phyloP scores from a whole-genome alignment of 1,140 invertebrate genomes.

The Gryllus bimaculatus region DNA sequence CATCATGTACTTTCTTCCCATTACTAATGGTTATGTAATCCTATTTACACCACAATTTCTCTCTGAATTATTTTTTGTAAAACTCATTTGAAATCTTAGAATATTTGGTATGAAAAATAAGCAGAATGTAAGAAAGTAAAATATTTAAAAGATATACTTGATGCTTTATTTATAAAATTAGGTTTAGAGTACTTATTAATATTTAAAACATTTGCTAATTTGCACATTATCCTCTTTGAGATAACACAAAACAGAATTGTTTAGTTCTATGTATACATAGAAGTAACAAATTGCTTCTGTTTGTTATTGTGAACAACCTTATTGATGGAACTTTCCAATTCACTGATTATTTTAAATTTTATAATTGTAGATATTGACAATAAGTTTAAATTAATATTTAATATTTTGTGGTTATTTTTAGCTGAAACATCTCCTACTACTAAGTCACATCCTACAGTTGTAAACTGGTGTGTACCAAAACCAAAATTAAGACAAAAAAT shows the following conservation, averaged over 20 bases:
- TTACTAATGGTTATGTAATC: too few relatives aligned
- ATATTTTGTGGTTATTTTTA: neutral
- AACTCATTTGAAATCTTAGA: too few relatives aligned
- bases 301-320: neutral
- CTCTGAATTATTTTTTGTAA: too few relatives aligned
- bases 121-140: too few relatives aligned
- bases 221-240: too few relatives aligned
- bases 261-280: neutral
- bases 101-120: too few relatives aligned
- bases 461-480: neutral
- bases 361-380: neutral
- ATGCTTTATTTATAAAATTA: too few relatives aligned
- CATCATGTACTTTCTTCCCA: too few relatives aligned
- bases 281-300: neutral
- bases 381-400: neutral
- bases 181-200: too few relatives aligned
- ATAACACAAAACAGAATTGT: neutral
- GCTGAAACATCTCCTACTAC: neutral
- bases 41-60: too few relatives aligned
- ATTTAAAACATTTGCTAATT: too few relatives aligned
- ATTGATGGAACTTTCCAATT: neutral
- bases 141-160: too few relatives aligned
- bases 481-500: neutral
- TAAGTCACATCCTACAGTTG: neutral
- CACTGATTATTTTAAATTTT: neutral